A percentile compares a stretch with the other conserved stretches of the same genome.
phyloP scores from a whole-genome alignment of 2,113 vertebrate species.

The Chionodraco myersi region DNA sequence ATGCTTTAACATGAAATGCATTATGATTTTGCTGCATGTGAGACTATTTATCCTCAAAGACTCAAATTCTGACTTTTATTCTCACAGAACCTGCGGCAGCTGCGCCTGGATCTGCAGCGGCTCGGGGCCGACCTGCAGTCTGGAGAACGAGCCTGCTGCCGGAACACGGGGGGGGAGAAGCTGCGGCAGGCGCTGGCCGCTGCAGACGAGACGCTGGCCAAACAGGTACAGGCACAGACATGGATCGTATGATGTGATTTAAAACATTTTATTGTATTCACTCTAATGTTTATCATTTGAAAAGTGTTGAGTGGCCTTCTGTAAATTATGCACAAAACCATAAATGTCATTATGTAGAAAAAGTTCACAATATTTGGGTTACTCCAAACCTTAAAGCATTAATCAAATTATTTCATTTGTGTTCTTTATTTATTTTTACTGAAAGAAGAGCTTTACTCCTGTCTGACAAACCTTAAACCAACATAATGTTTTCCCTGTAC shows the following conservation, averaged over 20 bases:
- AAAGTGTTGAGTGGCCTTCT: not conserved
- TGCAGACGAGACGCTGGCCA: slow-evolving; percentile 89
- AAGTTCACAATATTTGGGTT: not conserved
- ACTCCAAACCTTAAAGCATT: not conserved
- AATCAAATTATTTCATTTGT: not conserved
- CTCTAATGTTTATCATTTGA: not conserved
- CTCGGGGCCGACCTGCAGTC: slow-evolving; percentile 89
- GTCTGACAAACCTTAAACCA: not conserved
- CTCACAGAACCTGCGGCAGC: slow-evolving; percentile 88
- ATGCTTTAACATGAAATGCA: not conserved
- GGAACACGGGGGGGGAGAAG: slow-evolving; percentile 90
- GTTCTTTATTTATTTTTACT: not conserved
- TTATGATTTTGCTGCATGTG: not conserved
- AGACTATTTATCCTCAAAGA: not conserved
- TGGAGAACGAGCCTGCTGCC: slow-evolving; percentile 93
- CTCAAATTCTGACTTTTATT: not conserved
- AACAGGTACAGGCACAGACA: slow-evolving; percentile 86
- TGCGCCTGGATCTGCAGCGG: slow-evolving; percentile 87
- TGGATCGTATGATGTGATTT: not conserved
- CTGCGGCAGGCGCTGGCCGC: slow-evolving; percentile 86
- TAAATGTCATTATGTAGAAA: not conserved
- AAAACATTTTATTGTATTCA: not conserved
- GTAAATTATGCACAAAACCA: not conserved
- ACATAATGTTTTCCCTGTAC: not conserved
- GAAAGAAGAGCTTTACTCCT: too few relatives aligned